phyloP scores from a whole-genome alignment of 53 echinoderm and acorn worm species.

The Apostichopus leukothele region DNA sequence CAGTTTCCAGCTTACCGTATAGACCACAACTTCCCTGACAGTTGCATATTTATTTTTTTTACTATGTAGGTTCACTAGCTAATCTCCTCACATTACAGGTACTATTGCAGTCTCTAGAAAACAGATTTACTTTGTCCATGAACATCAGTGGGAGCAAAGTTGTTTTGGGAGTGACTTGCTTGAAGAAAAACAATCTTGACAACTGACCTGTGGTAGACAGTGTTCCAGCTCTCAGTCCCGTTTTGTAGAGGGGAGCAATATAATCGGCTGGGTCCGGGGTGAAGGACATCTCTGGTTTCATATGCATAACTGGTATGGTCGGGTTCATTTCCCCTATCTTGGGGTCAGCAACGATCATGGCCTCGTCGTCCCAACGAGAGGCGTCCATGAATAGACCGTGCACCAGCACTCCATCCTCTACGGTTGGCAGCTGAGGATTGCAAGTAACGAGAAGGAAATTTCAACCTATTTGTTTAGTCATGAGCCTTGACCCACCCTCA shows the following conservation, averaged over 20 bases:
- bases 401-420: constrained; percentile 86
- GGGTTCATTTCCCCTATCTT: constrained; percentile 96
- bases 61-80: no score
- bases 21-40: no score
- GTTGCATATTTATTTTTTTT: no score
- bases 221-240: constrained; percentile 87
- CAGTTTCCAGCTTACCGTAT: no score
- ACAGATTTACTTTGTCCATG: no score
- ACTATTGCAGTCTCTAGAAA: no score
- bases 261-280: constrained; percentile 75
- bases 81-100: no score
- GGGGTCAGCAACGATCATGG: constrained; percentile 77
- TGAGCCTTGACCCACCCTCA: not conserved
- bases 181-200: no score
- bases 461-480: no score
- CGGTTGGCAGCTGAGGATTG: constrained; percentile 67
- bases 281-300: constrained; percentile 97
- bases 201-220: constrained; percentile 91
- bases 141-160: no score
- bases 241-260: constrained; percentile 92
- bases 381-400: constrained; percentile 98
- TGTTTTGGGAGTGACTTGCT: no score
- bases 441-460: not conserved
- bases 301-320: constrained; percentile 89
- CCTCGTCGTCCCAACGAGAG: constrained; percentile 90